Evolutionary conservation across 2,113 vertebrate genomes (phyloP).

Genomic region (Uria aalge): DNA sequence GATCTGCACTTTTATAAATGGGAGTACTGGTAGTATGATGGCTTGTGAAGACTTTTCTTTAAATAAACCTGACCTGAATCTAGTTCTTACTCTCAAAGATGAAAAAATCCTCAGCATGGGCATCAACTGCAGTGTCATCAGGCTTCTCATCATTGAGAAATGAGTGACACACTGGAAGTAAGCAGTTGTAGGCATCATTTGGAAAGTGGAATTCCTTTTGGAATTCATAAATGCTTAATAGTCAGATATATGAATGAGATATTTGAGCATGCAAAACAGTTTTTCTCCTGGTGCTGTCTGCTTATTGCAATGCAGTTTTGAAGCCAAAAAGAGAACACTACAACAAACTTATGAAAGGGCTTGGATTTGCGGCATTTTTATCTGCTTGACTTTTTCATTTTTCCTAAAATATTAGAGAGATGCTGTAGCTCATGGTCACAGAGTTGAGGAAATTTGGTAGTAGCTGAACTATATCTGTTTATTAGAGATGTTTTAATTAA

Average conservation of each 20-base stretch:
- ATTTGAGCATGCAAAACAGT: not conserved
- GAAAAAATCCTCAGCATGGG: not conserved
- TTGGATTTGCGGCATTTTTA: not conserved
- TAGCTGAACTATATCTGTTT: not conserved
- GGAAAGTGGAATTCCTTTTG: not conserved
- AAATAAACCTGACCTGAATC: not conserved
- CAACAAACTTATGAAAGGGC: not conserved
- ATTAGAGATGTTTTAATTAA: not conserved
- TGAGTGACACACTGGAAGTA: not conserved
- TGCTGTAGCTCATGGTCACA: not conserved
- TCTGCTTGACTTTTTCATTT: not conserved
- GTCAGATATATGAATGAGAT: not conserved
- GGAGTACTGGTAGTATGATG: not conserved
- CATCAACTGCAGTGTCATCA: not conserved
- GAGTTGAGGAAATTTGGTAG: not conserved
- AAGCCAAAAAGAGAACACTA: not conserved
- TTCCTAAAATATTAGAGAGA: not conserved
- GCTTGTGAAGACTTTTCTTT: not conserved
- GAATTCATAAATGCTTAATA: not conserved
- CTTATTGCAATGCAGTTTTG: not conserved
- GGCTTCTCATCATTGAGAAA: not conserved
- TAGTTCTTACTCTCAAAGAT: not conserved
- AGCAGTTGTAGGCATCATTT: not conserved
- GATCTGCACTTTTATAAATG: not conserved
- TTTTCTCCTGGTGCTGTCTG: not conserved